Percentiles rank a stretch among this genome's conserved stretches.
Evolutionary conservation across 2,797 vertebrate species (phyloP).

Genomic region (Halcyon badia): DNA sequence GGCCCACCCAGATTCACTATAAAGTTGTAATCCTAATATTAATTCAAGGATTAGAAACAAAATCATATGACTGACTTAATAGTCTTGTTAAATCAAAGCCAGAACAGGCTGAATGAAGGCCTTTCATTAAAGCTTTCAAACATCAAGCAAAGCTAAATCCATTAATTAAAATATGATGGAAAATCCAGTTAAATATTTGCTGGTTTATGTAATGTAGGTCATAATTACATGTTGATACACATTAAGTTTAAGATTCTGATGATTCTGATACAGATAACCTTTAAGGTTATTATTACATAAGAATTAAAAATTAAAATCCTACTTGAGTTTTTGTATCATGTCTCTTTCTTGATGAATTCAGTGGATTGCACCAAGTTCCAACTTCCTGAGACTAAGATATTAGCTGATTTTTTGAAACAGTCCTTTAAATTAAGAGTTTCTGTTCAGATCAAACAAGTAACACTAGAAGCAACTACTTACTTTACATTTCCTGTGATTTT

Average conservation of each 20-base stretch:
- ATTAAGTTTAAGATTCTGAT: not conserved
- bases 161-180: not conserved
- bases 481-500: not conserved
- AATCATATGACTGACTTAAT: not conserved
- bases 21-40: slow-evolving; percentile 1
- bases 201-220: not conserved
- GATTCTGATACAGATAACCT: not conserved
- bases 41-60: not conserved
- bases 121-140: not conserved
- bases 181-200: not conserved
- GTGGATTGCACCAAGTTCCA: not conserved
- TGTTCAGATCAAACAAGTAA: not conserved
- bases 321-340: not conserved
- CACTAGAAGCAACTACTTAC: not conserved
- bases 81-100: not conserved
- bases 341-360: not conserved
- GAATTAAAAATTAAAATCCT: not conserved
- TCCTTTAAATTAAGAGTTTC: not conserved
- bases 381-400: not conserved
- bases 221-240: not conserved
- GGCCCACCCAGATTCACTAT: not conserved
- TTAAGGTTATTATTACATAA: not conserved
- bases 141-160: not conserved
- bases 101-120: not conserved
- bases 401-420: not conserved